Percentiles rank a stretch among this genome's conserved stretches.
These are phyloP conservation scores for Pecten maximus DNA, from an alignment of 2,888 invertebrate genomes.

Conservation along the genomic window DNA sequence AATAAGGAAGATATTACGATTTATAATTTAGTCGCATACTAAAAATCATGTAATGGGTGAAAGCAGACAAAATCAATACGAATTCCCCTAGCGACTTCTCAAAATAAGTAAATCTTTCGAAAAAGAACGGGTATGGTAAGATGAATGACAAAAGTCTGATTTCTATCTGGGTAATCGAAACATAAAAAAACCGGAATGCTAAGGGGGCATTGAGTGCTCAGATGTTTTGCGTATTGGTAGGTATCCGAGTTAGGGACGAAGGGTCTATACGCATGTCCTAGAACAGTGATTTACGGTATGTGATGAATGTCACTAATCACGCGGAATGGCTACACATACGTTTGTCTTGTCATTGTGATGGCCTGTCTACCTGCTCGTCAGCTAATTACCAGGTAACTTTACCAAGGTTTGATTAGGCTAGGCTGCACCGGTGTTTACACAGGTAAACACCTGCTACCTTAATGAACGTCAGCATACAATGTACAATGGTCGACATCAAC, in stretches of 20 bases:
- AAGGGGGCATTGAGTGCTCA: too few species aligned
- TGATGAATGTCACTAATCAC: not conserved
- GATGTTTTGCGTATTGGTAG: too few species aligned
- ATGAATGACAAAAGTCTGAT: too few species aligned
- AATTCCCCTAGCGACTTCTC: too few species aligned
- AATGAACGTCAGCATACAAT: not conserved
- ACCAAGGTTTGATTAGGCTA: not conserved
- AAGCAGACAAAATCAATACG: too few species aligned
- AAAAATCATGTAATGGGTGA: too few species aligned
- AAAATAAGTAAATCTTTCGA: too few species aligned
- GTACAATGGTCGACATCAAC: not conserved
- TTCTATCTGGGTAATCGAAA: too few species aligned
- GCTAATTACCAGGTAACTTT: not conserved
- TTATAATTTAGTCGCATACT: too few species aligned
- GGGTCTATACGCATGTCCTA: not conserved
- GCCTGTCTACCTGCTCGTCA: not conserved
- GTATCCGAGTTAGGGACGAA: not conserved
- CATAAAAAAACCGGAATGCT: too few species aligned
- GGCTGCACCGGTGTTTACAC: not conserved
- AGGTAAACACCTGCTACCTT: not conserved
- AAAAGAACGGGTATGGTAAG: too few species aligned
- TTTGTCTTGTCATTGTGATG: not conserved
- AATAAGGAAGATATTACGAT: too few species aligned
- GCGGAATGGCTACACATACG: not conserved
- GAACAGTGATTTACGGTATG: not conserved